phyloP scores from a whole-genome alignment of 2,888 invertebrate species.

The Pseudeuparius sepicola region DNA sequence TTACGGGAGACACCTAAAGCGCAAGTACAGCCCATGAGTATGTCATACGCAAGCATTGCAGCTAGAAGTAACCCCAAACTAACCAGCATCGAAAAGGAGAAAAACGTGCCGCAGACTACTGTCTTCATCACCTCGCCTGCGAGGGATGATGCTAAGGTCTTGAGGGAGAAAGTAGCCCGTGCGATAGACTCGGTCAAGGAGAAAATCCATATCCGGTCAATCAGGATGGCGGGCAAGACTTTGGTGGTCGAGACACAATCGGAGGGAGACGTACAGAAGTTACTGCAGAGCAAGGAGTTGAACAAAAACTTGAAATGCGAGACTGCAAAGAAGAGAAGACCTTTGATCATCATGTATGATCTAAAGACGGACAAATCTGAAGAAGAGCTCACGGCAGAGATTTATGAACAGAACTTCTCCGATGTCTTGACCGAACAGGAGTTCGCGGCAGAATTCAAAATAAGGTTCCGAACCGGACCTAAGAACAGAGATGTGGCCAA shows the following conservation, averaged over 20 bases:
- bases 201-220: too few species aligned
- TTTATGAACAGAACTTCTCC: conserved; percentile 9
- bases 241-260: too few species aligned
- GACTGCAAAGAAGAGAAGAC: conserved; percentile 7
- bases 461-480: conserved; percentile 11
- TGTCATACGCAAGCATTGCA: too few species aligned
- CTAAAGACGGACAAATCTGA: conserved; percentile 5
- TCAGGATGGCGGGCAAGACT: too few species aligned
- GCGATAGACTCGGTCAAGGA: conserved; percentile 4
- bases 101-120: too few species aligned
- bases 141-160: background rate
- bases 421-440: conserved; percentile 1
- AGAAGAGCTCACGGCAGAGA: conserved; percentile 6
- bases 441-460: conserved; percentile 4
- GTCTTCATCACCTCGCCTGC: background rate
- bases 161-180: conserved; percentile 5
- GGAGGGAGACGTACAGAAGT: background rate
- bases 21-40: too few species aligned
- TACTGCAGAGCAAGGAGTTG: conserved; percentile 1
- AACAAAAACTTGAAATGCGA: conserved; percentile 10
- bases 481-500: conserved; percentile 6
- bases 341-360: conserved; percentile 9
- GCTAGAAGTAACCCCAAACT: too few species aligned
- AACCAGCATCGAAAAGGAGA: too few species aligned
- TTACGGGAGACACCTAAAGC: too few species aligned